Evolutionary conservation across 2,797 vertebrate species (phyloP).

Genomic region (Gymnothorax reevesii): DNA sequence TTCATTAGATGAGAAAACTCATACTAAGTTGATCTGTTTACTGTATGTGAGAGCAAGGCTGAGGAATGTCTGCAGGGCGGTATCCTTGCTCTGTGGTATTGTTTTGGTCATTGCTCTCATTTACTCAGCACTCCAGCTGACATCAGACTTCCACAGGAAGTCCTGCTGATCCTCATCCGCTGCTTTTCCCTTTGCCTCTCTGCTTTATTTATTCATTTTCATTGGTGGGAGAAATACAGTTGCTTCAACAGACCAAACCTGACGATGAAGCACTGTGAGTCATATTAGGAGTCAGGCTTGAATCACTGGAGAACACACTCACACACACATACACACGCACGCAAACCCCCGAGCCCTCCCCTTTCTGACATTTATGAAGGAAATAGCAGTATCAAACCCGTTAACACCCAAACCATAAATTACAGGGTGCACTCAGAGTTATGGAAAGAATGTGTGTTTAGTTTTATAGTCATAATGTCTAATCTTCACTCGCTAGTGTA

Average conservation of each 20-base stretch:
- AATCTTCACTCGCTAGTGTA: neutral
- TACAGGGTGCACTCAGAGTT: neutral
- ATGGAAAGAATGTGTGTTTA: constrained; percentile 21
- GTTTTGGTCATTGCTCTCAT: neutral
- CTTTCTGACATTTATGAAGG: constrained; percentile 32
- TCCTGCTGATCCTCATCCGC: neutral
- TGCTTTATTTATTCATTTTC: neutral
- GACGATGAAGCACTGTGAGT: neutral
- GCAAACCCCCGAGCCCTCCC: constrained; percentile 25
- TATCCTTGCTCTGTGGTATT: neutral
- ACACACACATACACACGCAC: neutral
- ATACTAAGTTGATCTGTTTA: neutral
- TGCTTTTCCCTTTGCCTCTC: neutral
- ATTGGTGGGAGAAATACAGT: neutral
- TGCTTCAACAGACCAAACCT: neutral
- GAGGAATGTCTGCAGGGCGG: neutral
- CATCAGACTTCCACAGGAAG: constrained; percentile 10
- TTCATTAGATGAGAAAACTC: neutral
- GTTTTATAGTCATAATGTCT: neutral
- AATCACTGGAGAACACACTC: too few species aligned
- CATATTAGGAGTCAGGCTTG: neutral
- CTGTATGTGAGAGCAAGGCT: neutral
- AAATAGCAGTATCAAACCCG: neutral
- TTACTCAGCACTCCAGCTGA: neutral
- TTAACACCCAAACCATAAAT: constrained; percentile 19